Percentiles rank a stretch among this genome's conserved stretches.
Evolutionary conservation across 2,113 vertebrate species (phyloP).

Genomic region (Gasterosteus nipponicus): DNA sequence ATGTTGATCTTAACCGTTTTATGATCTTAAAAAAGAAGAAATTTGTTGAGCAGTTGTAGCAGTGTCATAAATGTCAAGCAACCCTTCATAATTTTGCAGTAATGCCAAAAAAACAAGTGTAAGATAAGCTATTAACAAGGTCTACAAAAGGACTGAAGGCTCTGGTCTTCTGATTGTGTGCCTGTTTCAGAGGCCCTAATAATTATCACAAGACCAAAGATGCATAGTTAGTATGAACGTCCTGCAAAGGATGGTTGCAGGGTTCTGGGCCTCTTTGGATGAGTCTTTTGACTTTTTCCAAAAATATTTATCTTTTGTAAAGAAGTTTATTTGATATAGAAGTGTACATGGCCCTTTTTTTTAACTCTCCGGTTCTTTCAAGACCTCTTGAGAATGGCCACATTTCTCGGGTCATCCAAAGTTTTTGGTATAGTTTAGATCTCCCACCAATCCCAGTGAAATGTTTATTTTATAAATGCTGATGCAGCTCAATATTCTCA

Average conservation of each 20-base stretch:
- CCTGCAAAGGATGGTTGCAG: background rate
- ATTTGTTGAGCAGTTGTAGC: background rate
- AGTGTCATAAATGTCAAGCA: background rate
- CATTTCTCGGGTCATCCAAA: background rate
- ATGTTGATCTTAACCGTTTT: background rate
- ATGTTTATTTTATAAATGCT: background rate
- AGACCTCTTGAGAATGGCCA: background rate
- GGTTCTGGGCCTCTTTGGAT: background rate
- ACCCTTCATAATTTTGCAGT: background rate
- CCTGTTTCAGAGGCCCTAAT: background rate
- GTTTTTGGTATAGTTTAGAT: background rate
- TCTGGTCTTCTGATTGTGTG: background rate
- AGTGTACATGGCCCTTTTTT: background rate
- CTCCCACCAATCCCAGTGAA: background rate
- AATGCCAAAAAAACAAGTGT: background rate
- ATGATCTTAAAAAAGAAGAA: background rate
- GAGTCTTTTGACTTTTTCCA: background rate
- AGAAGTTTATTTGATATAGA: background rate
- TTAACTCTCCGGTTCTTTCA: background rate
- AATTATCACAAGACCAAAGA: constrained; percentile 1
- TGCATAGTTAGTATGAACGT: background rate
- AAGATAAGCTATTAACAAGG: background rate
- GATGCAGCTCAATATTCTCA: background rate
- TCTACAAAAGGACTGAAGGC: background rate
- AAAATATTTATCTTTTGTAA: background rate